Evolutionary conservation across 2,888 invertebrate genomes (phyloP), one percentile per base, ranked within the genome.

Genomic region (Megastigmus dorsalis): DNA sequence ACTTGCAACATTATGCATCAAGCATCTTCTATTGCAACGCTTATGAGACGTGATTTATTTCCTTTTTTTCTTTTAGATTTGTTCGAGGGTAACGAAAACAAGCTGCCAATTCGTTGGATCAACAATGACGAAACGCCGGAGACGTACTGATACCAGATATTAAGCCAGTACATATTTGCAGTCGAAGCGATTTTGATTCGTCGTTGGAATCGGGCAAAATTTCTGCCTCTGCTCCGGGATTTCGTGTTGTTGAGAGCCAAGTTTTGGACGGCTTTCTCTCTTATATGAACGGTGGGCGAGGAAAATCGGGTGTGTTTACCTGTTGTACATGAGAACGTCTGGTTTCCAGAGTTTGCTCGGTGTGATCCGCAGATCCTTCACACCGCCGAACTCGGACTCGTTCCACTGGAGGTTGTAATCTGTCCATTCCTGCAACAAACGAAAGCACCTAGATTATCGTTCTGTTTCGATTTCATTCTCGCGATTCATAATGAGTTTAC

Each of bases 261-360:
- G 6, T 4, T 36, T 41, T 28, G n/a, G 0, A 4, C 15, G 30
- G n/a, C 1, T 15, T 55, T 7, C 2, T 23, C 3, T 26, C 1
- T 26, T 41, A 6, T 18, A 36, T 13, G 10, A 41, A 41, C 43
- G 50, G 23, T 45, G 67, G 80, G 81, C 79, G 13, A 30, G 18
- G 4, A 33, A 52, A 60, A 45, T n/a, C 41, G 79, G 75, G 79
- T 72, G 36, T 36, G 38, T 84, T 92, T 91, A 97, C 97, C 98
- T 99, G 93, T 99, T 99, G 90, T 99, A 99, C 95, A 99, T 97
- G 80, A 99, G 95, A 84, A 99, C 96, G 90, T 99, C 99, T 79
- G 99, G 99, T 89, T 96, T 97, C 99, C 99, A 99, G 79, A 99
- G 92, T 88, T 95, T 95, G 89, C 95, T 95, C 63, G 98, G 96